Base-by-base conservation (phyloP, 2,113 vertebrate species). In the Gadus macrocephalus region DNA sequence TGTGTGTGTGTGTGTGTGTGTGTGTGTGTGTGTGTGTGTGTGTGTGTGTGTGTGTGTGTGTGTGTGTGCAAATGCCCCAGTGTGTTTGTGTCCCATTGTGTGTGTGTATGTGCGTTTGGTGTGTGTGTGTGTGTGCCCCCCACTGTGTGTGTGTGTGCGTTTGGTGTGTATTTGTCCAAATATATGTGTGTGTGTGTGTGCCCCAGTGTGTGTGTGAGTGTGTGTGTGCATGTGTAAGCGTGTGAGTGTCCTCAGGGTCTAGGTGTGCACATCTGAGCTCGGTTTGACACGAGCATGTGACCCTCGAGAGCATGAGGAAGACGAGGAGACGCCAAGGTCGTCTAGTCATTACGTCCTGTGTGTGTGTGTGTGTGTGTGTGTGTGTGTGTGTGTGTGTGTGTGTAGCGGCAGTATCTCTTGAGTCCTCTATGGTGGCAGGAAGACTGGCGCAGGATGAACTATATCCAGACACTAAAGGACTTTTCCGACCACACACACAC, bases 401-500 rank as follows among this genome's bases (percentile, higher is more conserved):
- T 5, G 31, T 2, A 35, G 31, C 31, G 31, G 31, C 31, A 35
- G 6, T 35, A 76, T 77, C 78, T 78, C 77, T 78, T 72, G 66
- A 78, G 62, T 75, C 73, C 55, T 64, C 35, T 3, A 16, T 70
- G 68, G 77, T 72, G 72, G 81, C 79, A 83, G 70, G 67, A 87
- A 75, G 79, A 67, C 75, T 87, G 84, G 76, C 60, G 59, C 67
- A 68, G 72, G 56, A 67, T 69, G 62, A 80, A 68, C 71, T 67
- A 62, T 31, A 75, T 69, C 14, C n/a, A 72, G 71, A 69, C 76
- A 82, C 79, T 74, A 62, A 79, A 59, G 70, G 69, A 71, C n/a
- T 83, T 81, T 85, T 81, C 68, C 76, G 75, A 79, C 68, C 78
- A 75, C 63, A 16, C 77, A 75, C 71, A 61, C 60, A 58, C 20